These are phyloP conservation scores for Patella caerulea DNA, from an alignment of 2,888 invertebrate species.

Conservation along the genomic window DNA sequence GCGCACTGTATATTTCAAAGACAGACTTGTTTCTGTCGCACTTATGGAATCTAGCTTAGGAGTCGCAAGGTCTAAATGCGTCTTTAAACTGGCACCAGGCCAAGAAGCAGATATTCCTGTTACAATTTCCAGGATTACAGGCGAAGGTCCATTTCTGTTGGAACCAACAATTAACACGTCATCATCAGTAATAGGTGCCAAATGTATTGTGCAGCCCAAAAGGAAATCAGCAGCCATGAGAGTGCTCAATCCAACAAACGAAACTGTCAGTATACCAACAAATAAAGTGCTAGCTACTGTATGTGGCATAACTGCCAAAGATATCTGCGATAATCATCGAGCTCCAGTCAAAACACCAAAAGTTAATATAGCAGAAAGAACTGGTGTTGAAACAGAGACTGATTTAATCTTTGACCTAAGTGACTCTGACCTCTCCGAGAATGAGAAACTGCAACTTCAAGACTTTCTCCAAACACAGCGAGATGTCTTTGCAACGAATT, in stretches of 20 bases:
- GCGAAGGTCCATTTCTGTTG: too few relatives aligned
- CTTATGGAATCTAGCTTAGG: too few relatives aligned
- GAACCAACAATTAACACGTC: not conserved
- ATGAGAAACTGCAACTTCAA: constrained; percentile 3
- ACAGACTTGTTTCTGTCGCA: too few relatives aligned
- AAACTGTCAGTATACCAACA: constrained; percentile 22
- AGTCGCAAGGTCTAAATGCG: too few relatives aligned
- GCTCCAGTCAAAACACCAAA: not conserved
- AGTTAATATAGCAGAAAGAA: not conserved
- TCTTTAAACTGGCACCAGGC: too few relatives aligned
- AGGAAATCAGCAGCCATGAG: not conserved
- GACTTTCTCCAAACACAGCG: not conserved
- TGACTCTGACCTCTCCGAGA: constrained; percentile 15
- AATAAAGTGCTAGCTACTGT: constrained; percentile 31
- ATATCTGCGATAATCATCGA: not conserved
- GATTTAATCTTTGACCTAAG: constrained; percentile 21
- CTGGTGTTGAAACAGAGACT: not conserved
- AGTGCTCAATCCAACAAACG: constrained; percentile 31
- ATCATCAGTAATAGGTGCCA: not conserved
- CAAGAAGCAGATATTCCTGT: too few relatives aligned
- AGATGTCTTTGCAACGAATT: constrained; percentile 25
- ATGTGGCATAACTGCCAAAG: constrained; percentile 8
- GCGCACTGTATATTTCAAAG: constrained; percentile 6
- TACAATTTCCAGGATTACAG: too few relatives aligned
- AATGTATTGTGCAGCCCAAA: not conserved